phyloP scores from a whole-genome alignment of 2,113 vertebrate genomes.

The Isurus oxyrinchus region DNA sequence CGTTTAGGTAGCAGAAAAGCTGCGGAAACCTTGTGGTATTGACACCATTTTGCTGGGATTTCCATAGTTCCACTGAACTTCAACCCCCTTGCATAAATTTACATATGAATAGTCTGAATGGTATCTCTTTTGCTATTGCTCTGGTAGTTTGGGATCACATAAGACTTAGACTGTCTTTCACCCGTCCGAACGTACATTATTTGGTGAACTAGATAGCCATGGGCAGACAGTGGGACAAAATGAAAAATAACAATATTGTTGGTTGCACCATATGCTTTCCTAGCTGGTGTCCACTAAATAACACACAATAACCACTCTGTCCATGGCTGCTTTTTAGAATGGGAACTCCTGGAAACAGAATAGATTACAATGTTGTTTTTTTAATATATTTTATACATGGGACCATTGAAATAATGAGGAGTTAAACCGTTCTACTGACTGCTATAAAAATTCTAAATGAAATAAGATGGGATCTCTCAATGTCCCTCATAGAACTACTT shows the following conservation, averaged over 20 bases:
- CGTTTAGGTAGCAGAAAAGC: neutral
- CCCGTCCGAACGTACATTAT: neutral
- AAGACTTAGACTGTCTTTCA: neutral
- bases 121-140: neutral
- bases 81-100: neutral
- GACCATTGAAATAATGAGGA: neutral
- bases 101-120: neutral
- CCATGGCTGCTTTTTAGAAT: neutral
- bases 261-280: neutral
- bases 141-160: neutral
- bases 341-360: neutral
- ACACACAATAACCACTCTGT: too few species aligned
- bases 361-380: neutral
- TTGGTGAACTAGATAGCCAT: neutral
- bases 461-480: neutral
- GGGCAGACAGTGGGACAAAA: neutral
- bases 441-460: neutral
- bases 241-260: neutral
- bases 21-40: neutral
- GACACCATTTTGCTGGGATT: neutral
- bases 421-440: neutral
- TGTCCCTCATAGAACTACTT: neutral
- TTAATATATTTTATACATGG: neutral
- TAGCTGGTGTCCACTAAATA: neutral
- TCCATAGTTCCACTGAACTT: neutral